A percentile compares a stretch with the other conserved stretches of the same genome.
Evolutionary conservation across 2,113 vertebrate species (phyloP).

Genomic region (Taxidea taxus): DNA sequence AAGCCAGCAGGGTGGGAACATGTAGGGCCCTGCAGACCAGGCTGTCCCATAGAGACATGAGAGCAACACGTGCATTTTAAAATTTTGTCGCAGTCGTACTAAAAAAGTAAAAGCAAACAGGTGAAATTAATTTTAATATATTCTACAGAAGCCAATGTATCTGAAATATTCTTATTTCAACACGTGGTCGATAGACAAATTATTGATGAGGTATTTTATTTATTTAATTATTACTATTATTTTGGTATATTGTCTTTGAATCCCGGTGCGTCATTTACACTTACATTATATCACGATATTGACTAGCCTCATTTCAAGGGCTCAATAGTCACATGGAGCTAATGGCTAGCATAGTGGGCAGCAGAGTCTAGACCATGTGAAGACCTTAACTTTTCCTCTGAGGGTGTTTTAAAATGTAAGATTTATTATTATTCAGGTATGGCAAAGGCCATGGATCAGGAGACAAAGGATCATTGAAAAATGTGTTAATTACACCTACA

Average conservation of each 20-base stretch:
- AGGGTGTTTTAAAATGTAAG: not conserved
- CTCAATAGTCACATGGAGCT: not conserved
- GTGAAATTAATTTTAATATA: not conserved
- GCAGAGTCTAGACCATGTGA: too few species aligned
- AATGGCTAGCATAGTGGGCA: rapidly evolving
- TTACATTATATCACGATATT: not conserved
- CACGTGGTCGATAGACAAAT: not conserved
- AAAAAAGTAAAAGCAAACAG: not conserved
- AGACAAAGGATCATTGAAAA: not conserved
- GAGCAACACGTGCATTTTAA: not conserved
- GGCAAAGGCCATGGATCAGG: not conserved
- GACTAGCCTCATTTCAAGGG: not conserved
- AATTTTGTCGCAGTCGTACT: not conserved
- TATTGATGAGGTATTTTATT: not conserved
- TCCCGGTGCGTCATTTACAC: not conserved
- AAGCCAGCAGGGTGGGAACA: too few species aligned
- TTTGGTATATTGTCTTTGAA: not conserved
- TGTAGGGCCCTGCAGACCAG: rapidly evolving
- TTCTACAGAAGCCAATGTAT: not conserved
- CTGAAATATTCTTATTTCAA: not conserved
- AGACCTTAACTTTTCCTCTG: not conserved
- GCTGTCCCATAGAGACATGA: rapidly evolving
- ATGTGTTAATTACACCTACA: too few species aligned
- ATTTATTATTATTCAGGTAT: not conserved
- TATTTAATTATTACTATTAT: too few species aligned